Conservation (phyloP, 2,113 vertebrate genomes). For the Conger conger region DNA sequence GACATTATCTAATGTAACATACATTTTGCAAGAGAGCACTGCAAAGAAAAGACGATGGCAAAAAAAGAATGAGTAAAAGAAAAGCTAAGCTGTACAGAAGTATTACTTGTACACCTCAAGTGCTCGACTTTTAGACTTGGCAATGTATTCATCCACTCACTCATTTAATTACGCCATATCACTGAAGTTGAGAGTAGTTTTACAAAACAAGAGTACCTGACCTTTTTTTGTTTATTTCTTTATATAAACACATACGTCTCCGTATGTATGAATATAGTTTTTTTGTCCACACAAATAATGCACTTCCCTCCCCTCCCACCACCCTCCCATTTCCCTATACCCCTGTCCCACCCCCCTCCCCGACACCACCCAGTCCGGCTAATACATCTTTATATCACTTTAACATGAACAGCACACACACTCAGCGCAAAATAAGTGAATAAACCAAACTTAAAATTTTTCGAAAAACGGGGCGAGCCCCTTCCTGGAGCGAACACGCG, state of each 20-base stretch:
- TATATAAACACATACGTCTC: constrained; percentile 31
- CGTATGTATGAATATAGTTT: constrained; percentile 16
- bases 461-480: constrained; percentile 27
- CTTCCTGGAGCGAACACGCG: constrained; percentile 8
- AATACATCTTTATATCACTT: constrained; percentile 53
- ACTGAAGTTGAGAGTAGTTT: constrained; percentile 89
- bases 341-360: constrained; percentile 1
- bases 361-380: constrained; percentile 1
- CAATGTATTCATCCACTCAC: constrained; percentile 44
- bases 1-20: constrained; percentile 99
- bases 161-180: constrained; percentile 77
- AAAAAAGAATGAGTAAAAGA: constrained; percentile 52
- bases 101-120: constrained; percentile 88
- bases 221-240: constrained; percentile 65
- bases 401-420: constrained; percentile 90
- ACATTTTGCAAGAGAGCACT: constrained; percentile 97
- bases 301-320: constrained; percentile 65
- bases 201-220: constrained; percentile 92
- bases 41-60: constrained; percentile 87
- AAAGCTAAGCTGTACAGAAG: constrained; percentile 95
- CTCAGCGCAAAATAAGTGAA: constrained; percentile 74
- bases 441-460: constrained; percentile 52
- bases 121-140: constrained; percentile 84
- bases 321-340: background rate
- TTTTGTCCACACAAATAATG: constrained; percentile 79